Conservation (phyloP, 35 echinoderm and acorn worm genomes). For the Apostichopus parvimensis region DNA sequence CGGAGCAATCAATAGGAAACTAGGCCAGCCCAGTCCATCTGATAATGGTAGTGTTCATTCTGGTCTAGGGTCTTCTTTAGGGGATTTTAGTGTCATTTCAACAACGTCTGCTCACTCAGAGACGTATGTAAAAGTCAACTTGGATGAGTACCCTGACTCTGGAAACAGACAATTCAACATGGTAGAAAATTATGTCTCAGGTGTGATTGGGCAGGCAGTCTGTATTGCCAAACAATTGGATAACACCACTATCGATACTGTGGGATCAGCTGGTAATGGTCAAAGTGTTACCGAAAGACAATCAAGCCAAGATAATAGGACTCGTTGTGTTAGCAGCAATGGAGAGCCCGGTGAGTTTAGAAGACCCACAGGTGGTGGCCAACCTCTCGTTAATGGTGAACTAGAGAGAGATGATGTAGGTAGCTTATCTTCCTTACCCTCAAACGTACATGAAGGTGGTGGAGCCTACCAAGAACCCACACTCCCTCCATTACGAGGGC, state of each 20-base stretch:
- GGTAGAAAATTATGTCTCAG: slow-evolving; percentile 43
- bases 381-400: slow-evolving; percentile 1
- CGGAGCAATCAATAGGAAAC: neutral
- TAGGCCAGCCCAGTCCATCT: neutral
- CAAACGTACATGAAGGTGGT: slow-evolving; percentile 27
- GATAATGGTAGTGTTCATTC: slow-evolving; percentile 45
- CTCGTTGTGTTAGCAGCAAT: neutral
- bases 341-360: neutral
- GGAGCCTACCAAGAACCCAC: neutral
- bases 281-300: neutral
- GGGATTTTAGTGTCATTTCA: slow-evolving; percentile 79
- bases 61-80: slow-evolving; percentile 60
- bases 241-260: neutral
- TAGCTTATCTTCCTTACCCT: neutral
- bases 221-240: slow-evolving; percentile 23
- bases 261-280: neutral
- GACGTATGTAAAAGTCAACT: slow-evolving; percentile 72
- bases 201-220: slow-evolving; percentile 29
- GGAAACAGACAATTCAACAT: neutral
- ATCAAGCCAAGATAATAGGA: neutral
- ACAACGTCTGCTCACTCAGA: slow-evolving; percentile 72
- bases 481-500: slow-evolving; percentile 3
- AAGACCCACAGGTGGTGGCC: no score
- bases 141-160: slow-evolving; percentile 33
- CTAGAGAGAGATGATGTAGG: neutral